These are phyloP conservation scores for Microcebus lehilahytsara DNA, from an alignment of 2,113 vertebrate species.

Conservation along the genomic window DNA sequence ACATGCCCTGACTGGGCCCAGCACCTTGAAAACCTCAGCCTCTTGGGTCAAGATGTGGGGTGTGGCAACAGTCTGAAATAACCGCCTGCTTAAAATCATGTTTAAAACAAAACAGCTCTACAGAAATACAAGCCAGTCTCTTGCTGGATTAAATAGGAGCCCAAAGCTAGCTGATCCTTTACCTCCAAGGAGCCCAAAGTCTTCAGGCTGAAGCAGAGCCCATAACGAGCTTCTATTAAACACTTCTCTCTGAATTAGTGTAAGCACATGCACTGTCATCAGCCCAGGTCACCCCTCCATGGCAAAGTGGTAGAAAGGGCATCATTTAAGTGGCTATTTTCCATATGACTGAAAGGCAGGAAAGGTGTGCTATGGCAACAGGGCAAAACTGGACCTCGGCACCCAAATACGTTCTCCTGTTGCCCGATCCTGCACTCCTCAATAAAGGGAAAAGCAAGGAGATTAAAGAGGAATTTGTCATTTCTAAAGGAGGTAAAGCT, in stretches of 20 bases:
- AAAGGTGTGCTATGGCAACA: not conserved
- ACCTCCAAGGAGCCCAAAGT: not conserved
- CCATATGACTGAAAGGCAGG: not conserved
- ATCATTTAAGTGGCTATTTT: not conserved
- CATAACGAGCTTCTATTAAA: not conserved
- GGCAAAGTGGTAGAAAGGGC: conserved; percentile 1
- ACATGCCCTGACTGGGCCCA: not conserved
- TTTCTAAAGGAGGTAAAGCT: not conserved
- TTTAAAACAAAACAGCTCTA: not conserved
- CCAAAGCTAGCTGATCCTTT: not conserved
- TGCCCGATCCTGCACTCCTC: not conserved
- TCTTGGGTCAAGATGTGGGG: not conserved
- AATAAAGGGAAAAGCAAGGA: not conserved
- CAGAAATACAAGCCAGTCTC: not conserved
- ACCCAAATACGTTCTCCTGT: not conserved
- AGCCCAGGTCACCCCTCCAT: not conserved
- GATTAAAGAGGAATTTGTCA: not conserved
- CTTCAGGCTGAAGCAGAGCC: not conserved
- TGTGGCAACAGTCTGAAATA: not conserved
- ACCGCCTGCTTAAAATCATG: not conserved
- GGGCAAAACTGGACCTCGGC: conserved; percentile 2
- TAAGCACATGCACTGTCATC: not conserved
- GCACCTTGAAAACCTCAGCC: not conserved
- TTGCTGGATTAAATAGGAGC: not conserved
- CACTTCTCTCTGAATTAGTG: not conserved